Evolutionary conservation across 2,888 invertebrate genomes (phyloP), one percentile per base, ranked within the genome.

Genomic region (Drosophila nr. perissopoda): DNA sequence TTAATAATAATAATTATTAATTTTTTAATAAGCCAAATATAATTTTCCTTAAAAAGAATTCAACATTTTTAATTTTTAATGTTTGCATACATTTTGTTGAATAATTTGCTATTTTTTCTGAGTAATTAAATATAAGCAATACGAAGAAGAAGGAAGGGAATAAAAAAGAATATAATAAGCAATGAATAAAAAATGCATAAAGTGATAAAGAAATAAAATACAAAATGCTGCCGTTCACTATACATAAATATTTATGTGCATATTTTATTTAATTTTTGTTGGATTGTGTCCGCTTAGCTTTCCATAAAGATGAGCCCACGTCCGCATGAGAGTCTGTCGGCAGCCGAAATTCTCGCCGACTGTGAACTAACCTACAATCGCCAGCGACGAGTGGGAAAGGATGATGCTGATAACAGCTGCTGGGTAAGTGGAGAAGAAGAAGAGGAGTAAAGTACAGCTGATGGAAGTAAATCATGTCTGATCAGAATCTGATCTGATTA

Each of bases 271-370:
- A 40, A 36, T 33, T 51, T 40, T 31, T 33, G 34, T 5, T 51
- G 4, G 16, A 16, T 2, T 51, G 36, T 57, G 34, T 49, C 4
- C 21, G 57, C 45, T 53, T 34, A 66, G 67, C 13, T 40, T 48
- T 49, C 13, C 6, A 31, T n/a, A 42, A 51, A 40, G 33, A 84
- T 85, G 84, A 77, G 67, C 64, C 84, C 84, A 63, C 81, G 84
- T 51, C 84, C 88, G n/a, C 86, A 69, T 34, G 84, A 85, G 27
- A 69, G 67, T 63, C 69, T 83, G 25, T 66, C 51, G 13, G 42
- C 61, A 31, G 42, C 57, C 13, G 45, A 71, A 4, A 67, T 73
- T 25, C 31, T 78, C 38, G 54, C 56, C 21, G 87, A 87, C 34
- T 61, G 73, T 38, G 87, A 85, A 8, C 36, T 85, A 13, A 73